These are phyloP conservation scores for Nasonia vitripennis DNA, from an alignment of 1,140 invertebrate genomes.

Conservation along the genomic window DNA sequence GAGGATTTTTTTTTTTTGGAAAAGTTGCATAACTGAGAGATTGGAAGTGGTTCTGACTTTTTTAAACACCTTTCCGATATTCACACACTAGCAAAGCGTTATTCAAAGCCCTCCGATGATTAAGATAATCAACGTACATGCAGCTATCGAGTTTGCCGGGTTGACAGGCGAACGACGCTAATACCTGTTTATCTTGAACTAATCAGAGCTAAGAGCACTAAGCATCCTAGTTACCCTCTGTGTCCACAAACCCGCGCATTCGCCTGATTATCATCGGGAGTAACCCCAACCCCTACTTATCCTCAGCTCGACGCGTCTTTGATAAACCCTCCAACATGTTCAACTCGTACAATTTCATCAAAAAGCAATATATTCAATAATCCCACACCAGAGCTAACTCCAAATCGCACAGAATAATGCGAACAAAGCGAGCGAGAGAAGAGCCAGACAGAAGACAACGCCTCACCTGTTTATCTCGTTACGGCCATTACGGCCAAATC, in stretches of 20 bases:
- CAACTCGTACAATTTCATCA: background rate
- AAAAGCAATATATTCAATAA: no score
- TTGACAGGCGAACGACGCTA: no score
- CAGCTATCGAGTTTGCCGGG: no score
- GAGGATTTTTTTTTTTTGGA: background rate
- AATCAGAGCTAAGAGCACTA: background rate
- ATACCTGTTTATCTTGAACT: background rate
- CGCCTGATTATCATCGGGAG: background rate
- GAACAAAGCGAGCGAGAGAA: background rate
- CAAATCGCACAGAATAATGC: no score
- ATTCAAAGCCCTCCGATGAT: background rate
- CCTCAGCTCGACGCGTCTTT: no score
- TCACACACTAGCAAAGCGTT: no score
- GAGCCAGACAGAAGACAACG: background rate
- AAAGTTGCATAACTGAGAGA: background rate
- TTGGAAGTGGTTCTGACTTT: no score
- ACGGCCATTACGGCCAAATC: conserved; percentile 24
- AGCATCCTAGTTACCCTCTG: background rate
- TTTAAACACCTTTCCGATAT: no score
- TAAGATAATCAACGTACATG: background rate
- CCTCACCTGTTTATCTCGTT: conserved; percentile 33
- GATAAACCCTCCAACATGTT: background rate
- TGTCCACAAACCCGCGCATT: background rate
- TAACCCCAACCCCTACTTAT: background rate
- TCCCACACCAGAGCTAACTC: background rate